Base-by-base conservation (phyloP, 53 echinoderm and acorn worm species). In the Pentamera pediparva region DNA sequence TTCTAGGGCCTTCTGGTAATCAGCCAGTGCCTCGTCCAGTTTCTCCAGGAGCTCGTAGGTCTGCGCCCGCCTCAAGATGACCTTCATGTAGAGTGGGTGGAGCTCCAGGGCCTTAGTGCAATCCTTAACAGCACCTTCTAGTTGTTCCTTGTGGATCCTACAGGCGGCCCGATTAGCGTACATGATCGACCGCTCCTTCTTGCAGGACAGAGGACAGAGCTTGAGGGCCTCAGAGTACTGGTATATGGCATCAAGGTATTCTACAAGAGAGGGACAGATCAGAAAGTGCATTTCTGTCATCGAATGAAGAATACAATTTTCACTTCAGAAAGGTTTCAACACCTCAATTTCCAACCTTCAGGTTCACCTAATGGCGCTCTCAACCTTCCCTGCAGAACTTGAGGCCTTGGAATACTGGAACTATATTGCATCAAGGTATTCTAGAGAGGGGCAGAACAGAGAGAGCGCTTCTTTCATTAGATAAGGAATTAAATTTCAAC, bases 181-280 rank as follows among this genome's bases (percentile, higher is more conserved):
- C 96, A 95, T 95, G 32, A 95, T 91, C 28, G 96, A 81, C n/a
- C 96, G 67, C 43, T 95, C 91, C 71, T 95, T 95, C 76, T 91
- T 87, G 59, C 61, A 91, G 32, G 74, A 87, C 48, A 91, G 60
- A 24, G 96, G 96, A 58, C 96, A 95, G 9, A 73, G 39, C 62
- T 62, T 59, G 28, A 95, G 58, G 5, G 90, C 96, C 50, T 86
- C 69, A 12, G 88, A 58, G 81, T 95, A 95, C 1, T 64, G 55
- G 56, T 76, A 78, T 31, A 91, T 59, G 7, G 96, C 85, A 73
- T 95, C 96, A 41, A 75, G 69, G 80, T 70, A 95, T 61, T 91
- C 96, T 95, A 72, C 18, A 39, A 75, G 20, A 18, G 20, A 59
- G n/a, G n/a, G n/a, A n/a, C n/a, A n/a, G n/a, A n/a, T n/a, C n/a